Percentiles rank a stretch among this genome's conserved stretches.
phyloP scores from a whole-genome alignment of 2,888 invertebrate species.

The Melipona bicolor region DNA sequence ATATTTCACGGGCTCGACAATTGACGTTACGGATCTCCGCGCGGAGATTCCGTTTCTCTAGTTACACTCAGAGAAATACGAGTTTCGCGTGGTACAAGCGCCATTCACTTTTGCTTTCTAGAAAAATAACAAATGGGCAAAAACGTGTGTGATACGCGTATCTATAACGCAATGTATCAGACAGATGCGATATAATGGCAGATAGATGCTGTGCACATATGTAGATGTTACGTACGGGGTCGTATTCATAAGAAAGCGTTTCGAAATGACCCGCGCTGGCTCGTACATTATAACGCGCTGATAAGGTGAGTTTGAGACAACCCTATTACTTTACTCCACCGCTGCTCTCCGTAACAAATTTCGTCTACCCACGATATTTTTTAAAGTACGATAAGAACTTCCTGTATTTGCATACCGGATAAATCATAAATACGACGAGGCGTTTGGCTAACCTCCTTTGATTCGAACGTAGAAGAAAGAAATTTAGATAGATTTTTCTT shows the following conservation, averaged over 20 bases:
- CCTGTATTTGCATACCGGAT: background rate
- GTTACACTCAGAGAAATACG: too few relatives aligned
- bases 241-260: constrained; percentile 53
- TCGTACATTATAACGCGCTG: constrained; percentile 69
- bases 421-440: background rate
- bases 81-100: too few relatives aligned
- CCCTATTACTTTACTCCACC: constrained; percentile 48
- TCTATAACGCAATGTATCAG: background rate
- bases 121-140: background rate
- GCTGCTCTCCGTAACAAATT: constrained; percentile 46
- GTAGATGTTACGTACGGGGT: constrained; percentile 20
- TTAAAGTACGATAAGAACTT: constrained; percentile 37
- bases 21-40: too few relatives aligned
- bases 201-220: background rate
- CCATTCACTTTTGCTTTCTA: background rate
- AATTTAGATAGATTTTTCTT: too few relatives aligned
- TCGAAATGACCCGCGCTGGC: constrained; percentile 48
- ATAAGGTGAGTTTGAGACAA: constrained; percentile 68
- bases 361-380: constrained; percentile 30
- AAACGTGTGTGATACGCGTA: background rate
- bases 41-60: too few relatives aligned
- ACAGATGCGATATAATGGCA: background rate
- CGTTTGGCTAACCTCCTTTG: background rate
- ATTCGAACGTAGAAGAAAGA: background rate
- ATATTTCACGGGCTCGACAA: too few relatives aligned